Evolutionary conservation across 2,113 vertebrate species (phyloP).

Genomic region (Takifugu bimaculatus): DNA sequence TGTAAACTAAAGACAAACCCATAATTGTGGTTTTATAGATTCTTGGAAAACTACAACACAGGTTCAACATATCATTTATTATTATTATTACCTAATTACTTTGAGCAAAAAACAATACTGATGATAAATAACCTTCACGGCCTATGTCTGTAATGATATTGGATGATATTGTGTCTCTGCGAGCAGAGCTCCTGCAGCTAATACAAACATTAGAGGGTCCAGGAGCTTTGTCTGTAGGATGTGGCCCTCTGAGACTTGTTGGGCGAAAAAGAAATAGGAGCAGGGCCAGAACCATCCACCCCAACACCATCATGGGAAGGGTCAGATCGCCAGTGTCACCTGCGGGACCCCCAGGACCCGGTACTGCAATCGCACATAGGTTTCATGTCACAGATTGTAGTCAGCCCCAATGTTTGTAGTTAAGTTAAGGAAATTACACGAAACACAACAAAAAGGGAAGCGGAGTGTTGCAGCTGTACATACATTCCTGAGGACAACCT

Average conservation of each 20-base stretch:
- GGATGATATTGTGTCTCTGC: background rate
- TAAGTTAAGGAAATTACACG: background rate
- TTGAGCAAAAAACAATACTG: background rate
- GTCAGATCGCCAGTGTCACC: conserved; percentile 76
- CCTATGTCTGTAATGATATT: background rate
- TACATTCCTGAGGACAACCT: conserved; percentile 94
- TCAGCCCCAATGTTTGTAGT: conserved; percentile 15
- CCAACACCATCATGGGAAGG: conserved; percentile 88
- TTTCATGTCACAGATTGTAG: background rate
- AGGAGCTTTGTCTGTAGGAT: conserved; percentile 76
- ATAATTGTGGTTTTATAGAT: background rate
- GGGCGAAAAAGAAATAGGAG: conserved; percentile 90
- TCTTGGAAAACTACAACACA: background rate
- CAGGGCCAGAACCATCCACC: conserved; percentile 87
- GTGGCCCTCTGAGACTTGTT: conserved; percentile 81
- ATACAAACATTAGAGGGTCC: conserved; percentile 84
- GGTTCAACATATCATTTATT: background rate
- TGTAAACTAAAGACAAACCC: background rate
- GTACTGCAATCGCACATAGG: conserved; percentile 72
- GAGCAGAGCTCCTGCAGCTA: background rate
- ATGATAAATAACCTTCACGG: background rate
- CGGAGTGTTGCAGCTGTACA: conserved; percentile 61
- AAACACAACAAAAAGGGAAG: background rate
- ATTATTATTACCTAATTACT: background rate
- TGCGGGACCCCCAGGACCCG: conserved; percentile 79